Evolutionary conservation across 2,888 invertebrate genomes (phyloP).

Genomic region (Lottia gigantea): DNA sequence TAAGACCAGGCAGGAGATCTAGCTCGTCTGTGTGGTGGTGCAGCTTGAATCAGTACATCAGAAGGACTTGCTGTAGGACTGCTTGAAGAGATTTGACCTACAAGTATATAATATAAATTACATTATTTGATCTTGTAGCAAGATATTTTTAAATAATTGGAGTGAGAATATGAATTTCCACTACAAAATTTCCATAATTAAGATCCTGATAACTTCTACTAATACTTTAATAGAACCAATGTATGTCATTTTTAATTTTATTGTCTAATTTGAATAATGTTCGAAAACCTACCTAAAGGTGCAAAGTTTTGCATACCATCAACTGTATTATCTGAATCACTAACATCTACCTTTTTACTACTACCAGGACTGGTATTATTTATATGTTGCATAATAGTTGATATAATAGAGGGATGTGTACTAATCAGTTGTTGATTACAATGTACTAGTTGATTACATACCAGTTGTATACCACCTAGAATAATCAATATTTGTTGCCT

Average conservation of each 20-base stretch:
- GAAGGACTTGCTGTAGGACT: slow-evolving; percentile 90
- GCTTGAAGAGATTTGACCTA: slow-evolving; percentile 80
- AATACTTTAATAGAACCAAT: too few species aligned
- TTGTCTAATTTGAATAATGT: not conserved
- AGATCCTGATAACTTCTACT: too few species aligned
- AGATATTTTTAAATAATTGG: too few species aligned
- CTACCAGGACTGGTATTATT: slow-evolving; percentile 62
- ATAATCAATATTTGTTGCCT: not conserved
- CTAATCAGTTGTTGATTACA: slow-evolving; percentile 80
- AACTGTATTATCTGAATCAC: slow-evolving; percentile 71
- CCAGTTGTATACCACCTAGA: slow-evolving; percentile 65
- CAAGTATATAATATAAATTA: too few species aligned
- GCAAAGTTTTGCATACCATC: slow-evolving; percentile 90
- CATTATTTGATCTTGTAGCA: too few species aligned
- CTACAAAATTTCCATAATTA: too few species aligned
- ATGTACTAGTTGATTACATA: slow-evolving; percentile 82
- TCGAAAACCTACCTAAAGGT: slow-evolving; percentile 76
- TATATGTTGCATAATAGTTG: slow-evolving; percentile 76
- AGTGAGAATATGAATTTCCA: too few species aligned
- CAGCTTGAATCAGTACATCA: slow-evolving; percentile 85
- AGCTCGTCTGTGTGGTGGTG: slow-evolving; percentile 84
- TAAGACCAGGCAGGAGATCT: slow-evolving; percentile 95
- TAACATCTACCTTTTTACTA: slow-evolving; percentile 36
- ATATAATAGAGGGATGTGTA: slow-evolving; percentile 77
- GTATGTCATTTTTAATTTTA: not conserved